phyloP scores from a whole-genome alignment of 2,888 invertebrate species.

The Melolontha melolontha region DNA sequence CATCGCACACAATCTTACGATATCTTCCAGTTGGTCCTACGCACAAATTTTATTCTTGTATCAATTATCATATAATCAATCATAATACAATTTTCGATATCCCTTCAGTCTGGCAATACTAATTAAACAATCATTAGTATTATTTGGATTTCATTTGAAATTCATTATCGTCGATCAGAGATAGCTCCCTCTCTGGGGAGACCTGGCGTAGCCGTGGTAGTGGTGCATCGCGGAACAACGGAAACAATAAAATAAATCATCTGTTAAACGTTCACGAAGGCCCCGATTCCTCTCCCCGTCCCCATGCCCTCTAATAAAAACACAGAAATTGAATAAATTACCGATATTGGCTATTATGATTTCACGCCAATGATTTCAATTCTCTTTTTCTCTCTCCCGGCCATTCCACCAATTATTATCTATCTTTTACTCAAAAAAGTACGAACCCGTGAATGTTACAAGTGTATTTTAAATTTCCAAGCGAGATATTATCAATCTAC shows the following conservation, averaged over 20 bases:
- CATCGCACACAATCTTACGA: too few relatives aligned
- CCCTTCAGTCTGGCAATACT: too few relatives aligned
- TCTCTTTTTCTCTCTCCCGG: neutral
- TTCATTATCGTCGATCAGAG: conserved; percentile 18
- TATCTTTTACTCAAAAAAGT: neutral
- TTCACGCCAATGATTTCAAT: conserved; percentile 58
- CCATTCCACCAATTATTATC: too few relatives aligned
- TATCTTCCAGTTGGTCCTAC: too few relatives aligned
- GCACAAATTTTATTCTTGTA: too few relatives aligned
- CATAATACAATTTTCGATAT: too few relatives aligned
- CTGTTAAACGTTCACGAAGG: conserved; percentile 58
- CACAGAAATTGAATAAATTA: conserved; percentile 62
- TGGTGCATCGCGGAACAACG: conserved; percentile 15
- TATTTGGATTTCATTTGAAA: conserved; percentile 34
- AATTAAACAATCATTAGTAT: conserved; percentile 37
- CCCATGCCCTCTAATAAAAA: conserved; percentile 49
- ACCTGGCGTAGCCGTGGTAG: neutral
- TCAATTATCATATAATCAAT: too few relatives aligned
- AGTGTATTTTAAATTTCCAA: conserved; percentile 58
- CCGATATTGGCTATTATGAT: conserved; percentile 61
- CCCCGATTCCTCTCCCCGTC: conserved; percentile 28
- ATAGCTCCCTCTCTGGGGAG: neutral
- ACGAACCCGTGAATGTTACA: conserved; percentile 34
- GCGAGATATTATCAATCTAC: conserved; percentile 52
- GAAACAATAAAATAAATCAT: conserved; percentile 59